A percentile compares a stretch with the other conserved stretches of the same genome.
Conservation (phyloP, 2,113 vertebrate genomes). For the Syngnathus floridae region DNA sequence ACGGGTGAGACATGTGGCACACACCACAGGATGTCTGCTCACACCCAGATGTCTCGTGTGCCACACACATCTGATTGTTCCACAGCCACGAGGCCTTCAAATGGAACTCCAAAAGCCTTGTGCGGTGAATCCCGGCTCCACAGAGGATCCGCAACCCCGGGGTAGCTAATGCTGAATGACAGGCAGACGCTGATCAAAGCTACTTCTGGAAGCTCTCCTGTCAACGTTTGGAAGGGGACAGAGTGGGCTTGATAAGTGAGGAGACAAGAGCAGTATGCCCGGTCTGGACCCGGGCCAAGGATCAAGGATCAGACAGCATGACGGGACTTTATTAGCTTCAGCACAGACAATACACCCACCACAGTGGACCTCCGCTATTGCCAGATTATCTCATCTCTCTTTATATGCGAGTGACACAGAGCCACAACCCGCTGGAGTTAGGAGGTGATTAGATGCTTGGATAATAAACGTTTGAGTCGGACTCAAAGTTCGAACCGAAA, state of each 20-base stretch:
- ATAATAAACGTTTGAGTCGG: conserved; percentile 25
- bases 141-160: conserved; percentile 41
- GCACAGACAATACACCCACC: conserved; percentile 57
- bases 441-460: conserved; percentile 28
- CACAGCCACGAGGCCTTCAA: conserved; percentile 35
- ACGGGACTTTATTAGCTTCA: conserved; percentile 63
- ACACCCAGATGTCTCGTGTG: conserved; percentile 53
- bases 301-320: conserved; percentile 60
- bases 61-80: conserved; percentile 62
- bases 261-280: conserved; percentile 60
- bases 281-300: conserved; percentile 55
- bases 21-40: conserved; percentile 57
- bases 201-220: conserved; percentile 56
- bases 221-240: conserved; percentile 46
- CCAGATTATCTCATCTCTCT: conserved; percentile 63
- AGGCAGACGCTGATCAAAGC: conserved; percentile 67
- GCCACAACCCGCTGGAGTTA: conserved; percentile 19
- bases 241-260: conserved; percentile 52
- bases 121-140: conserved; percentile 37
- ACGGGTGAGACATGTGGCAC: conserved; percentile 65
- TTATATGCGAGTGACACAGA: conserved; percentile 33
- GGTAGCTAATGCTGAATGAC: conserved; percentile 68
- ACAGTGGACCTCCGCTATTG: conserved; percentile 52
- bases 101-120: conserved; percentile 36
- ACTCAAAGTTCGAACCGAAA: conserved; percentile 1